phyloP scores from a whole-genome alignment of 2,113 vertebrate genomes.

The Oncorhynchus masou region DNA sequence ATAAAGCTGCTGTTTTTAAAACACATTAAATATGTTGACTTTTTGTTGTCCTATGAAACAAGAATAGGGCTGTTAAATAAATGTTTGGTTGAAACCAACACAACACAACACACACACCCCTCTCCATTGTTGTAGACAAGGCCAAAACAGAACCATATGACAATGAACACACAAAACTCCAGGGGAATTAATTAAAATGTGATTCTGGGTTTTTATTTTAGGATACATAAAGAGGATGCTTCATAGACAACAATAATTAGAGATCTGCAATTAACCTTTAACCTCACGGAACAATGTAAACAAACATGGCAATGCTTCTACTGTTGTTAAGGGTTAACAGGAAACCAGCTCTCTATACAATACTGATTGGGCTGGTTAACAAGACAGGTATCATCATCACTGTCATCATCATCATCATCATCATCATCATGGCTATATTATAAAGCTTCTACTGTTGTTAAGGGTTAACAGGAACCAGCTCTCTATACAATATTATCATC shows the following conservation, averaged over 20 bases:
- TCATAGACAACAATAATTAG: slow-evolving; percentile 53
- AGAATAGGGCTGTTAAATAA: no score
- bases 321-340: slow-evolving; percentile 27
- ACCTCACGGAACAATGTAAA: slow-evolving; percentile 57
- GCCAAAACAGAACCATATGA: no score
- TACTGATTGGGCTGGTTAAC: slow-evolving; percentile 34
- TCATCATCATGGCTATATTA: neutral
- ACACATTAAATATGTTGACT: no score
- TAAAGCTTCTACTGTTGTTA: slow-evolving; percentile 25
- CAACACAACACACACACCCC: no score
- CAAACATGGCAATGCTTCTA: slow-evolving; percentile 25
- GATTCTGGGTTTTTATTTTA: slow-evolving; percentile 64
- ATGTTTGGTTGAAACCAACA: no score
- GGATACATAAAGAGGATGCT: slow-evolving; percentile 47
- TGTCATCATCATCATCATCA: neutral
- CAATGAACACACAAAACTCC: neutral
- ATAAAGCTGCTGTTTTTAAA: no score
- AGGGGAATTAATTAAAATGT: slow-evolving; percentile 44
- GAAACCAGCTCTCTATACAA: slow-evolving; percentile 41
- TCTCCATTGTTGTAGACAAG: no score
- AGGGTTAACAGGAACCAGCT: slow-evolving; percentile 29
- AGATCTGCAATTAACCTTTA: slow-evolving; percentile 54
- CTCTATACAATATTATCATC: slow-evolving; percentile 39
- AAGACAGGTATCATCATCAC: slow-evolving; percentile 10
- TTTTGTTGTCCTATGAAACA: no score